These are phyloP conservation scores for Mantis religiosa DNA, from an alignment of 2,888 invertebrate species.

Conservation along the genomic window DNA sequence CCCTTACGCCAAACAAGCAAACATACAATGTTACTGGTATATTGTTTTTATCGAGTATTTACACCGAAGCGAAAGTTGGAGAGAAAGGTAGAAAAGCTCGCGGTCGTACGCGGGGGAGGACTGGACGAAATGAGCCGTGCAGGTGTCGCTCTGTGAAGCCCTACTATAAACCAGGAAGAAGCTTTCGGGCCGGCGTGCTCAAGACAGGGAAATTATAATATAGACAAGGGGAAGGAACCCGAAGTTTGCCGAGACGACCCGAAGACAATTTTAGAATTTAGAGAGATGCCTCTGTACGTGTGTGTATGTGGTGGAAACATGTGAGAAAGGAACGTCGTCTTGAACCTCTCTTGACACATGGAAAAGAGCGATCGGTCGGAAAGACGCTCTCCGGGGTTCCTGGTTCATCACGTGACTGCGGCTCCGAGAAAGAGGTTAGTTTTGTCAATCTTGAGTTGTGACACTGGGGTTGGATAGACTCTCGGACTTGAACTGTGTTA, in stretches of 20 bases:
- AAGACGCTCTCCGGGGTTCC: background rate
- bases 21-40: too few species aligned
- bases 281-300: background rate
- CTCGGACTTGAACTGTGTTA: background rate
- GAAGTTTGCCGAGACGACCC: slow-evolving; percentile 3
- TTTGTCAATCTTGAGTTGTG: background rate
- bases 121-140: background rate
- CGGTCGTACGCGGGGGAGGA: background rate
- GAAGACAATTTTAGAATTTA: slow-evolving; percentile 26
- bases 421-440: background rate
- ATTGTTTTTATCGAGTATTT: too few species aligned
- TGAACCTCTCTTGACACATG: background rate
- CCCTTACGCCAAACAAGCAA: too few species aligned
- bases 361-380: background rate
- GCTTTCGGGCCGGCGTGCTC: background rate
- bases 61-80: too few species aligned
- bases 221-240: background rate
- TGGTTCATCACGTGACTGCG: background rate
- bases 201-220: background rate
- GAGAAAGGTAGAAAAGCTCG: too few species aligned
- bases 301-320: background rate
- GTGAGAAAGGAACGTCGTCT: background rate
- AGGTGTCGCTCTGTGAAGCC: background rate
- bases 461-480: background rate
- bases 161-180: background rate